These are phyloP conservation scores for Crotalus tigris DNA, from an alignment of 2,113 vertebrate genomes.

Conservation along the genomic window DNA sequence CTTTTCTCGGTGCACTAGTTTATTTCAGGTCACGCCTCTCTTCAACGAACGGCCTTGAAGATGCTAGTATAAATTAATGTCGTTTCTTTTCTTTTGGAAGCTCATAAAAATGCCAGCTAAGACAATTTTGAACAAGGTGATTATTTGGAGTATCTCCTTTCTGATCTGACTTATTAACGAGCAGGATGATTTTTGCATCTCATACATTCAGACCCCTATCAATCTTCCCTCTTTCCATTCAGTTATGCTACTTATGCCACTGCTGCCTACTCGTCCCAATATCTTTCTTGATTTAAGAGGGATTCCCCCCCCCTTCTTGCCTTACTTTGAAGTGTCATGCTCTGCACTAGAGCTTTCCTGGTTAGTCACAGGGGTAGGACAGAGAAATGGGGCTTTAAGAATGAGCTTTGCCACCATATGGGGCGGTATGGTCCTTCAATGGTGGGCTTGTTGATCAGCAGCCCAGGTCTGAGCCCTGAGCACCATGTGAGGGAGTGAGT, in stretches of 20 bases:
- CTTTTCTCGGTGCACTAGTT: background rate
- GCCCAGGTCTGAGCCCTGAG: background rate
- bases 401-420: background rate
- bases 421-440: background rate
- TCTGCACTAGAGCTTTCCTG: background rate
- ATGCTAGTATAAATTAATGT: background rate
- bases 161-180: conserved; percentile 19
- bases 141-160: background rate
- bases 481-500: background rate
- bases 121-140: conserved; percentile 13
- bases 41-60: background rate
- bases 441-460: background rate
- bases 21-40: background rate
- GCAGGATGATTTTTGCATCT: background rate
- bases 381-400: background rate
- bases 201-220: background rate
- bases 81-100: background rate
- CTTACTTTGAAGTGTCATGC: background rate
- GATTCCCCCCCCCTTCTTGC: background rate
- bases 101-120: background rate
- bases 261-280: background rate
- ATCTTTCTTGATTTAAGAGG: conserved; percentile 8
- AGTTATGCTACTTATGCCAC: background rate
- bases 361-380: background rate
- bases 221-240: background rate